phyloP scores from a whole-genome alignment of 2,888 invertebrate species.

The Leptinotarsa haldemani region DNA sequence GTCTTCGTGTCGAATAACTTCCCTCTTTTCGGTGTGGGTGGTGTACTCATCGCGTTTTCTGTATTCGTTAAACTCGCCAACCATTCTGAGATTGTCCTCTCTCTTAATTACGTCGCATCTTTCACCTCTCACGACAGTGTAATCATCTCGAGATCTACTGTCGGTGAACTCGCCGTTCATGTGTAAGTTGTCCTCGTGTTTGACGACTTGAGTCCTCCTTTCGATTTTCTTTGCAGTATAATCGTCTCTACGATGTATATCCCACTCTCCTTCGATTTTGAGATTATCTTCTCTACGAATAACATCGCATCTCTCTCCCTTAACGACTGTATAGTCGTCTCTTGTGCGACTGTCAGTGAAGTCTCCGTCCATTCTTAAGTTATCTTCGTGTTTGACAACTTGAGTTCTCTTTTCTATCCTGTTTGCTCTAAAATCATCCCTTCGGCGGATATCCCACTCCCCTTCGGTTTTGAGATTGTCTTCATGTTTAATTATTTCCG shows the following conservation, averaged over 20 bases:
- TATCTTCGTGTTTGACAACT: constrained; percentile 73
- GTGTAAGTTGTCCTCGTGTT: constrained; percentile 75
- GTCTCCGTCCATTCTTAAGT: constrained; percentile 70
- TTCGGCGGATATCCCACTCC: constrained; percentile 58
- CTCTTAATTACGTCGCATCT: constrained; percentile 72
- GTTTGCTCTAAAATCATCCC: constrained; percentile 69
- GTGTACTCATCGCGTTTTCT: constrained; percentile 71
- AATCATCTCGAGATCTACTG: constrained; percentile 66
- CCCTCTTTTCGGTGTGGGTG: constrained; percentile 70
- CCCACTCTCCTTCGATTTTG: constrained; percentile 73
- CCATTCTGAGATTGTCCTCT: constrained; percentile 77
- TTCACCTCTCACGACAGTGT: constrained; percentile 71
- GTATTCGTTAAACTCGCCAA: constrained; percentile 71
- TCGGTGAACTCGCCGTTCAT: constrained; percentile 64
- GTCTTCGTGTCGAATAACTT: constrained; percentile 69
- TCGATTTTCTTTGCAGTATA: constrained; percentile 68
- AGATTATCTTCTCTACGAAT: constrained; percentile 76
- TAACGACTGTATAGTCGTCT: constrained; percentile 69
- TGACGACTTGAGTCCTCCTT: constrained; percentile 70
- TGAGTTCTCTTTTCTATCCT: constrained; percentile 69
- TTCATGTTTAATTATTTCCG: constrained; percentile 72
- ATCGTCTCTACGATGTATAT: constrained; percentile 66
- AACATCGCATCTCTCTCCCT: constrained; percentile 73
- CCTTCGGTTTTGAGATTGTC: constrained; percentile 74
- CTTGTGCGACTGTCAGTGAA: constrained; percentile 59